Percentiles rank a stretch among this genome's conserved stretches.
Conservation (phyloP, 2,797 vertebrate genomes). For the Anguilla megastoma region DNA sequence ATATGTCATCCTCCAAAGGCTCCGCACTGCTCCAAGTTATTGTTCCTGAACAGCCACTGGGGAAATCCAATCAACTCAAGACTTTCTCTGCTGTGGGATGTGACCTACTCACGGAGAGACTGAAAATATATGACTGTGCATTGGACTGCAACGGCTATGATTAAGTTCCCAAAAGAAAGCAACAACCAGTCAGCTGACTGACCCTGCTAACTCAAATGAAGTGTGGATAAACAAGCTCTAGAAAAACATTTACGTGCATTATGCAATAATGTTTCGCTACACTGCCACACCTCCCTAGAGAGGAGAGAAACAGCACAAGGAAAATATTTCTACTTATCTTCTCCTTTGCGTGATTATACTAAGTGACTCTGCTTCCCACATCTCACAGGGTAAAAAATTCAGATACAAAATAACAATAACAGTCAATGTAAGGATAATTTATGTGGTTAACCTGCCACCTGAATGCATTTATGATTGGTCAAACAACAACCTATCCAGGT, state of each 20-base stretch:
- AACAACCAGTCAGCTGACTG: constrained; percentile 62
- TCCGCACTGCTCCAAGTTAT: not conserved
- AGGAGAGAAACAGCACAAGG: not conserved
- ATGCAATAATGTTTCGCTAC: not conserved
- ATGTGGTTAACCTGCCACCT: too few relatives aligned
- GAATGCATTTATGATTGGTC: too few relatives aligned
- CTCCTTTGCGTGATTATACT: not conserved
- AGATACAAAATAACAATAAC: too few relatives aligned
- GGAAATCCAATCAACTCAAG: constrained; percentile 62
- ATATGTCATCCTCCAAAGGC: not conserved
- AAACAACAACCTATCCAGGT: too few relatives aligned
- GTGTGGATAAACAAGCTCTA: constrained; percentile 61
- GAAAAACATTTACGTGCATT: constrained; percentile 49
- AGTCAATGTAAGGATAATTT: too few relatives aligned
- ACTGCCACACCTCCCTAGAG: not conserved
- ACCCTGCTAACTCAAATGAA: constrained; percentile 72
- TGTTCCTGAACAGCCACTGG: constrained; percentile 55
- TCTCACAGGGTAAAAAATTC: too few relatives aligned
- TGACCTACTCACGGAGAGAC: constrained; percentile 62
- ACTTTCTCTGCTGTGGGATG: constrained; percentile 45
- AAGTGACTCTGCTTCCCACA: not conserved
- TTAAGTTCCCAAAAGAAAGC: constrained; percentile 62
- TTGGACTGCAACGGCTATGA: constrained; percentile 62
- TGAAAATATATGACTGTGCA: constrained; percentile 63
- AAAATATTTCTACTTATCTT: not conserved